Evolutionary conservation across 2,888 invertebrate genomes (phyloP).

Genomic region (Ochropleura leucogaster): DNA sequence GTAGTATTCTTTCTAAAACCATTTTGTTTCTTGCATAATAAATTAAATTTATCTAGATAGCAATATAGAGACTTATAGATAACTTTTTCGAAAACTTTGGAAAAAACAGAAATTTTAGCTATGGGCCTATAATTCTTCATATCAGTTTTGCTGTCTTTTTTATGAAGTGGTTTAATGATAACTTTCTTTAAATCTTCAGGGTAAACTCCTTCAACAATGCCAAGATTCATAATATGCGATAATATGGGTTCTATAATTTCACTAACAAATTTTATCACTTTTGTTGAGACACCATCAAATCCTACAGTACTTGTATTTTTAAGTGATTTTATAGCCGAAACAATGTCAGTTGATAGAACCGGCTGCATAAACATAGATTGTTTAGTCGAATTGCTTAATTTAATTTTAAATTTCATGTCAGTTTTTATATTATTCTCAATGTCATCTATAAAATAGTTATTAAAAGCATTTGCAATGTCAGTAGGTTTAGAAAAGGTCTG

Average conservation of each 20-base stretch:
- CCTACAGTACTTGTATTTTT: conserved; percentile 4
- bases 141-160: not conserved
- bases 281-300: not conserved
- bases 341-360: not conserved
- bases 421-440: too few species aligned
- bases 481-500: not conserved
- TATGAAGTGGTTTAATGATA: not conserved
- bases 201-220: not conserved
- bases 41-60: not conserved
- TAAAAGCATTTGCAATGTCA: too few species aligned
- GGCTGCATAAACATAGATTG: conserved; percentile 8
- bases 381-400: not conserved
- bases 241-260: not conserved
- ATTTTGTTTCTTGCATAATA: not conserved
- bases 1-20: not conserved
- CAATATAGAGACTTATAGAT: not conserved
- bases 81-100: not conserved
- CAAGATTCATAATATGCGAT: not conserved
- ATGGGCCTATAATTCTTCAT: not conserved
- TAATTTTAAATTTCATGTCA: too few species aligned
- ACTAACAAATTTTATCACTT: not conserved
- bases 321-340: not conserved
- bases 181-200: not conserved
- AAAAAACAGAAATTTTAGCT: not conserved
- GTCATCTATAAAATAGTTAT: too few species aligned